These are phyloP conservation scores for Mungos mungo DNA, from an alignment of 2,113 vertebrate genomes.

Conservation along the genomic window DNA sequence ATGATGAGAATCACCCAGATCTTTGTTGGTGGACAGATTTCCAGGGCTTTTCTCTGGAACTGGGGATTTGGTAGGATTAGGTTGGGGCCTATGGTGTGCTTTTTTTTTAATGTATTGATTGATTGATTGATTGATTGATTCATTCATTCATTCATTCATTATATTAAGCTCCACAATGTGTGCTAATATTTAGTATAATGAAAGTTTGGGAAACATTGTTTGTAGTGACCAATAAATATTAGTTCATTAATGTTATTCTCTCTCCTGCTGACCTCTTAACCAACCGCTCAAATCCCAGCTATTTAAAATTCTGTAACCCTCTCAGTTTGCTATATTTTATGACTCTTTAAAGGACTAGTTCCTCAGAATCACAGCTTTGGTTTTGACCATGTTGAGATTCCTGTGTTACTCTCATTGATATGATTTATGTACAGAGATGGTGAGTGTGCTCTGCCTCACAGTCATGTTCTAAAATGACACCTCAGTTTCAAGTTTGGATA, in stretches of 20 bases:
- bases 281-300: neutral
- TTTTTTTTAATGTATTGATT: too few species aligned
- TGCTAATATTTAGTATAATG: neutral
- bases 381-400: neutral
- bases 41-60: neutral
- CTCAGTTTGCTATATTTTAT: neutral
- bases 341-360: neutral
- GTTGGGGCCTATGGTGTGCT: neutral
- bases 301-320: neutral
- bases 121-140: too few species aligned
- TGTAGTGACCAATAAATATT: neutral
- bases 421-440: rapidly evolving
- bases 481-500: neutral
- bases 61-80: neutral
- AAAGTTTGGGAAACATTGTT: neutral
- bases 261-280: neutral
- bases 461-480: neutral
- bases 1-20: neutral
- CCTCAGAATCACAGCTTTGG: neutral
- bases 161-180: neutral
- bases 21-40: neutral
- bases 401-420: neutral
- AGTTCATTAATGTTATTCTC: neutral
- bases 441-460: neutral
- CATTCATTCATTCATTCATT: neutral